phyloP scores from a whole-genome alignment of 2,888 invertebrate genomes.

The Amorpha juglandis region DNA sequence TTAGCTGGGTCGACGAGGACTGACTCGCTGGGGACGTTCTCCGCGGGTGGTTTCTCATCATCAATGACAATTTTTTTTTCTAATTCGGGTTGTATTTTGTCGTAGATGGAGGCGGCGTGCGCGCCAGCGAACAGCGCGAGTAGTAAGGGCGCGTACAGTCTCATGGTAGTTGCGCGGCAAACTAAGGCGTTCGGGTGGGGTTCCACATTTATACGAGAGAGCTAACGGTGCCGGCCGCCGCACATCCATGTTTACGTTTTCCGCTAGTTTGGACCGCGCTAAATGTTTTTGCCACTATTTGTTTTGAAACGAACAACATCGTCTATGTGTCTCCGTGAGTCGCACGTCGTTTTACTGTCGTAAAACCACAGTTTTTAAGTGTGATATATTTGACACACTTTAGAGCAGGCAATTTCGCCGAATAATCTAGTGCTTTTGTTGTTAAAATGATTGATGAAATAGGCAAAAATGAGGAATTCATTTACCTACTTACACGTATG shows the following conservation, averaged over 20 bases:
- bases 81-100: slow-evolving; percentile 37
- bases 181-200: slow-evolving; percentile 57
- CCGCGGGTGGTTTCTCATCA: slow-evolving; percentile 45
- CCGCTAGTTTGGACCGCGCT: slow-evolving; percentile 52
- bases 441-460: background rate
- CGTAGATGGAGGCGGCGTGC: slow-evolving; percentile 63
- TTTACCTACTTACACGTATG: background rate
- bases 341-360: background rate
- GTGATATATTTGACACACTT: background rate
- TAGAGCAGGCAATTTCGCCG: background rate
- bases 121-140: slow-evolving; percentile 59
- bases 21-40: slow-evolving; percentile 52
- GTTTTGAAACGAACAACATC: slow-evolving; percentile 45
- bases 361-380: background rate
- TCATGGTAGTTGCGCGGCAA: slow-evolving; percentile 66
- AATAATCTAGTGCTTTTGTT: background rate
- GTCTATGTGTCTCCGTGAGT: slow-evolving; percentile 37
- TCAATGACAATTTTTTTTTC: slow-evolving; percentile 48
- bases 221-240: slow-evolving; percentile 68
- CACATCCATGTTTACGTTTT: slow-evolving; percentile 60
- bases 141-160: slow-evolving; percentile 63
- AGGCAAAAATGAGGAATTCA: background rate
- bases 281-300: slow-evolving; percentile 75
- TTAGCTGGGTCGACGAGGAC: slow-evolving; percentile 55
- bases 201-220: slow-evolving; percentile 67